Percentiles rank a stretch among this genome's conserved stretches.
These are phyloP conservation scores for Poliocrania exsul DNA, from an alignment of 2,797 vertebrate species.

Conservation along the genomic window DNA sequence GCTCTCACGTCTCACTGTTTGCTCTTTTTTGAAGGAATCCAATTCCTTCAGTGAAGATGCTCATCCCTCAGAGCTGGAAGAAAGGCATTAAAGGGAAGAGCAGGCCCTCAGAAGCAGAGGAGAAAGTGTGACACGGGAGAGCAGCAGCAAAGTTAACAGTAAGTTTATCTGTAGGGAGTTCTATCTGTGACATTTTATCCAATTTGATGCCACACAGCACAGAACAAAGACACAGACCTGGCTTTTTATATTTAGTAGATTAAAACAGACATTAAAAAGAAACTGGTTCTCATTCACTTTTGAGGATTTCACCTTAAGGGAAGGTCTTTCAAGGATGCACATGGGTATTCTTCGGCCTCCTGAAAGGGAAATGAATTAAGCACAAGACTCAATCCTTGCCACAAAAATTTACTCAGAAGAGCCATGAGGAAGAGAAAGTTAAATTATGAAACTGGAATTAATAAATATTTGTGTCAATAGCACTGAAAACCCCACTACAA, in stretches of 20 bases:
- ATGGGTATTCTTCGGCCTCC: background rate
- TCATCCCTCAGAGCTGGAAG: background rate
- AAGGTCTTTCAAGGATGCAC: slow-evolving; percentile 17
- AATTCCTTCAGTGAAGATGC: background rate
- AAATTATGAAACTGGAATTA: background rate
- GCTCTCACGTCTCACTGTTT: background rate
- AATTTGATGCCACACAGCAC: background rate
- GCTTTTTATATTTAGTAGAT: background rate
- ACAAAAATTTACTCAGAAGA: background rate
- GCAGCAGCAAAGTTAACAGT: background rate
- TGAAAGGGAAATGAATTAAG: slow-evolving; percentile 6
- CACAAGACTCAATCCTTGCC: background rate
- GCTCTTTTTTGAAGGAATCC: background rate
- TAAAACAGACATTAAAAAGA: background rate
- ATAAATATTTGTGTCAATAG: background rate
- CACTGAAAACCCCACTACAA: background rate
- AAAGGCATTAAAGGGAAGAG: background rate
- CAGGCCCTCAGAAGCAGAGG: background rate
- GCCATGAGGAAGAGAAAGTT: background rate
- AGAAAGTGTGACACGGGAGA: background rate
- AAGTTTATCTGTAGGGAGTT: background rate
- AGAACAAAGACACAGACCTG: background rate
- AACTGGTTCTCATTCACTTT: background rate
- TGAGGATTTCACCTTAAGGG: slow-evolving; percentile 1
- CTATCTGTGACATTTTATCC: background rate